These are phyloP conservation scores for Ostrea denselamellosa DNA, from an alignment of 1,140 invertebrate species.

Conservation along the genomic window DNA sequence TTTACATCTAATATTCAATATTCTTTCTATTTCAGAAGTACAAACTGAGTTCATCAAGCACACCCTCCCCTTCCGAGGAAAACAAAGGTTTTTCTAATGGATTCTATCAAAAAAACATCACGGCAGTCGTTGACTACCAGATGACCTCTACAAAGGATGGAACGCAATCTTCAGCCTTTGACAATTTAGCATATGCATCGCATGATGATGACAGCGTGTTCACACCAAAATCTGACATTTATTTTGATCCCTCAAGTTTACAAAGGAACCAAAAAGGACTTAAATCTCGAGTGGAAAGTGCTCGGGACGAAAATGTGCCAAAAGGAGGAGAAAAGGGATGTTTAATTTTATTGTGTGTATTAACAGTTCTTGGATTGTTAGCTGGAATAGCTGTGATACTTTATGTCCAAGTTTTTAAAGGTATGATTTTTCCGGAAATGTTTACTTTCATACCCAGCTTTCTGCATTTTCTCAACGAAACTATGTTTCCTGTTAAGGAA, in stretches of 20 bases:
- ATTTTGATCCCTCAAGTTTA: slow-evolving; percentile 7
- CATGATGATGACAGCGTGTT: slow-evolving; percentile 34
- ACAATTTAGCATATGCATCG: slow-evolving; percentile 37
- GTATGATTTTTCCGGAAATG: slow-evolving; percentile 16
- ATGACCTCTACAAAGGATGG: background rate
- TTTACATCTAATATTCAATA: background rate
- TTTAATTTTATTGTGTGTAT: slow-evolving; percentile 22
- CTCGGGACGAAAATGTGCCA: slow-evolving; percentile 18
- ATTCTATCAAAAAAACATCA: slow-evolving; percentile 36
- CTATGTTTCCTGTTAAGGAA: background rate
- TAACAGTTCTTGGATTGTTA: slow-evolving; percentile 24
- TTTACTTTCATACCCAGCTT: background rate
- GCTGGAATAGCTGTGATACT: slow-evolving; percentile 40
- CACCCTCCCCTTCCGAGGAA: slow-evolving; percentile 42
- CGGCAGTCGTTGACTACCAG: background rate
- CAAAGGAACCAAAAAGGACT: background rate
- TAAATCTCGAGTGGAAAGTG: slow-evolving; percentile 11
- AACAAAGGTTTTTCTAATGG: slow-evolving; percentile 39
- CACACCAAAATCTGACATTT: slow-evolving; percentile 2
- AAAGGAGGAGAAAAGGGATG: background rate
- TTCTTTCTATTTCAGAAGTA: slow-evolving; percentile 37
- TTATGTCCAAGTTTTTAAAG: slow-evolving; percentile 43
- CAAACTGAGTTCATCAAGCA: slow-evolving; percentile 8
- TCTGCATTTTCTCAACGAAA: background rate
- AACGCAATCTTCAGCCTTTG: slow-evolving; percentile 10